A percentile compares a stretch with the other conserved stretches of the same genome.
Evolutionary conservation across 2,888 invertebrate species (phyloP).

Genomic region (Carcina quercana): DNA sequence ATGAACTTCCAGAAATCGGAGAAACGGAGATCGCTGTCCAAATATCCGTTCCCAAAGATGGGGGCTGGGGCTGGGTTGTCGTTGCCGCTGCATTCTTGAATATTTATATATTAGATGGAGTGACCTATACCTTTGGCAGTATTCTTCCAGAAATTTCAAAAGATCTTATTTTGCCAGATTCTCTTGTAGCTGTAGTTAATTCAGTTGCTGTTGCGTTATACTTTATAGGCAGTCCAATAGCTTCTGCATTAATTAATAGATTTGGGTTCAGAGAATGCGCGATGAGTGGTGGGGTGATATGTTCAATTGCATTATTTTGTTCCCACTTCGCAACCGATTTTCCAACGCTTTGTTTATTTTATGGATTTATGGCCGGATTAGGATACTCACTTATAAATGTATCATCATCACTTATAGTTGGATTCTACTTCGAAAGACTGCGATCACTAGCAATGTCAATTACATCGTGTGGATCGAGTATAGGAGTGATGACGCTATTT

Average conservation of each 20-base stretch:
- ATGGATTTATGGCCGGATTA: conserved; percentile 44
- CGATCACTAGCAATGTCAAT: conserved; percentile 49
- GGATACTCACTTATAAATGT: conserved; percentile 52
- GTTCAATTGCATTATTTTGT: conserved; percentile 36
- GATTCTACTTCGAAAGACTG: conserved; percentile 60
- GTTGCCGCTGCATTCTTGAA: conserved; percentile 4
- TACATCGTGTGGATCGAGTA: conserved; percentile 45
- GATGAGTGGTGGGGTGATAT: conserved; percentile 50
- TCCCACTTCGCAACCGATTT: conserved; percentile 43
- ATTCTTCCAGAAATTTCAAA: conserved; percentile 28
- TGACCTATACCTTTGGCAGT: conserved; percentile 3
- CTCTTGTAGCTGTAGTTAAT: conserved; percentile 46
- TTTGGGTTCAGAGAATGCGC: conserved; percentile 55
- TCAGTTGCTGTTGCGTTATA: conserved; percentile 52
- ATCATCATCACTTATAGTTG: conserved; percentile 46
- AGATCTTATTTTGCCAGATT: conserved; percentile 35
- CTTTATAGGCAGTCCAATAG: conserved; percentile 44
- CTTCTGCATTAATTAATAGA: conserved; percentile 56
- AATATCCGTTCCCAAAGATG: conserved; percentile 8
- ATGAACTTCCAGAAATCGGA: too few relatives aligned
- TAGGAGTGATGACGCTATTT: conserved; percentile 51
- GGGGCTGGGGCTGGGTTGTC: conserved; percentile 14
- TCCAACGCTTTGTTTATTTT: conserved; percentile 37
- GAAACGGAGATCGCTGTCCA: conserved; percentile 7
- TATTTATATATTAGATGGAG: conserved; percentile 6